Base-by-base conservation (phyloP, 1,140 invertebrate genomes). In the Onthophagus taurus region DNA sequence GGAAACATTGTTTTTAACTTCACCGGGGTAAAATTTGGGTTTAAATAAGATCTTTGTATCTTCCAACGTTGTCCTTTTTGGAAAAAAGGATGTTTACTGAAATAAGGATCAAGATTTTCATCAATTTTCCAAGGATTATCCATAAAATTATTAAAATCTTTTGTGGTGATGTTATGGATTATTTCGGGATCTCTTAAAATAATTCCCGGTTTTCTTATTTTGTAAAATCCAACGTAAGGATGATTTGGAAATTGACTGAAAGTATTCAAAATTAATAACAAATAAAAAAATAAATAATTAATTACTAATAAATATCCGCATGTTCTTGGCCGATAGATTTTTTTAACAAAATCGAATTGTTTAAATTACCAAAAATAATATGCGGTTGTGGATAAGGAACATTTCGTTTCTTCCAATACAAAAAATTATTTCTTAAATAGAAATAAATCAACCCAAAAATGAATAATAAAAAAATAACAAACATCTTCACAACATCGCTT, bases 151-250 rank as follows among this genome's bases (percentile, higher is more conserved):
- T 65, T 58, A 47, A 72, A 73, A 44, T 72, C 72, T 36, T 70
- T 71, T 1, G 71, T 59, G 2, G 77, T 49, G 23, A 80, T 69
- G 11, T 53, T 45, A 45, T 74, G 73, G 0, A 72, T 63, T 2
- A 79, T 44, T 5, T 74, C 69, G 2, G 72, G 69, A 56, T 78
- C 74, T 3, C 68, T 55, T 0, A 77, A 51, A 0, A 78, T 53
- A 4, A 77, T 54, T 17, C 63, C 62, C 0, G 76, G 76, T 7
- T 51, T 45, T 17, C 56, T 45, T 9, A 61, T 61, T 19, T 65
- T 52, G 49, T 67, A 72, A 3, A 61, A 45, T 11, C 70, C 70
- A 17, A 69, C 57, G 44, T 66, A 55, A 3, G 50, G 55, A 24
- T 66, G 60, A 8, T 60, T 42, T 18, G 47, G 17, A 30, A 52